A percentile compares a stretch with the other conserved stretches of the same genome.
phyloP scores from a whole-genome alignment of 2,113 vertebrate species.

The Hippocampus guttulatus region DNA sequence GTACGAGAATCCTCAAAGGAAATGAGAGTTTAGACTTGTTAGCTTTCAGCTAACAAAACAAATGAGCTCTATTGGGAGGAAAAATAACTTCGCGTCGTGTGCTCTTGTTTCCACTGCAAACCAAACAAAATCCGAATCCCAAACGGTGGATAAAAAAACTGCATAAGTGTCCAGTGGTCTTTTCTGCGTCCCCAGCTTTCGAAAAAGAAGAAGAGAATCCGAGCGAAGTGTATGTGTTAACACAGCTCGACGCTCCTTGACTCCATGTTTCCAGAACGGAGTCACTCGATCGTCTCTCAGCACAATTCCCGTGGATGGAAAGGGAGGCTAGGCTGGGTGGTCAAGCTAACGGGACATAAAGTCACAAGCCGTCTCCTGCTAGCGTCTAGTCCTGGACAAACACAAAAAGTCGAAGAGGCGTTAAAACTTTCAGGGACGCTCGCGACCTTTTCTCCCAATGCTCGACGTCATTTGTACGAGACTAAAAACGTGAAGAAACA shows the following conservation, averaged over 20 bases:
- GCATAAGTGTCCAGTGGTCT: conserved; percentile 20
- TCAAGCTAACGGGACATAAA: conserved; percentile 60
- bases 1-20: neutral
- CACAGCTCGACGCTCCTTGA: conserved; percentile 52
- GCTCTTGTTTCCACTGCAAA: conserved; percentile 59
- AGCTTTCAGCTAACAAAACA: conserved; percentile 64
- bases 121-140: conserved; percentile 61
- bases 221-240: conserved; percentile 42
- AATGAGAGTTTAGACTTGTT: conserved; percentile 28
- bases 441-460: conserved; percentile 11
- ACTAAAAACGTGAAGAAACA: conserved; percentile 40
- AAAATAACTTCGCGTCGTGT: conserved; percentile 64
- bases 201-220: conserved; percentile 30
- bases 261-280: conserved; percentile 70
- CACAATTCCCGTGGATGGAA: conserved; percentile 65
- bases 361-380: conserved; percentile 16
- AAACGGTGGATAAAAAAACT: conserved; percentile 36
- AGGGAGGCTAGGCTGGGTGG: conserved; percentile 45
- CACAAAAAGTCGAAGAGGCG: conserved; percentile 12
- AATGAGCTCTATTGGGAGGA: conserved; percentile 54
- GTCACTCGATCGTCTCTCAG: conserved; percentile 53
- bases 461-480: conserved; percentile 14
- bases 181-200: conserved; percentile 14
- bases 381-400: conserved; percentile 11
- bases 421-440: conserved; percentile 20